Base-by-base conservation (phyloP, 1,140 invertebrate species). In the Aphelenchoides avenae region DNA sequence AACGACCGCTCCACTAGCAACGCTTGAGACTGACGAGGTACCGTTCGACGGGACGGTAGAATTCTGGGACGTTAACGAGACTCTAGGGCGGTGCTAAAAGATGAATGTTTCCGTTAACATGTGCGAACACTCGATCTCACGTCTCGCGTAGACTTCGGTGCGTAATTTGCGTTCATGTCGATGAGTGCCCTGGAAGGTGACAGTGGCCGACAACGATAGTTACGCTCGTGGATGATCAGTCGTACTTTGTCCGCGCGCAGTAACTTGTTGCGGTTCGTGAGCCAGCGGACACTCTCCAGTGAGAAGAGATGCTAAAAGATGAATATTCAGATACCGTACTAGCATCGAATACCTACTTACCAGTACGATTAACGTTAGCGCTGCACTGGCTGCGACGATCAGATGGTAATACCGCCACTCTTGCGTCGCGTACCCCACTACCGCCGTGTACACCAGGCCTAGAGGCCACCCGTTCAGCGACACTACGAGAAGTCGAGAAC, bases 401-500 rank as follows among this genome's bases (percentile, higher is more conserved):
- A 58, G 15, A 27, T 70, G 43, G 42, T 68, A 70, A 7, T 9
- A 24, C 31, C 37, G 40, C 71, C 71, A 76, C 33, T 77, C 7
- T 6, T 36, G 43, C 1, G 62, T 30, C 4, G 46, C n/a, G 3
- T 22, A 70, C 11, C 57, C 74, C 2, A 68, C 24, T 4, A 68
- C 9, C 4, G 68, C 72, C 4, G 52, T 62, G 9, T 51, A 61
- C 0, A 71, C 22, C 74, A 75, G 74, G 6, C 74, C 73, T 3
- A 77, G 20, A 24, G 73, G 73, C 72, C 72, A 75, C 2, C 72
- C 72, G 39, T 76, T 76, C 11, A 75, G 44, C 2, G 68, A 64
- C 26, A 70, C 74, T 15, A 71, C 74, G 27, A 75, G 44, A 5
- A 75, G 50, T 7, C 72, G 60, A n/a, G 67, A 66, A 6, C 30